These are phyloP conservation scores for Ophonus ardosiacus DNA, from an alignment of 2,888 invertebrate species.

Conservation along the genomic window DNA sequence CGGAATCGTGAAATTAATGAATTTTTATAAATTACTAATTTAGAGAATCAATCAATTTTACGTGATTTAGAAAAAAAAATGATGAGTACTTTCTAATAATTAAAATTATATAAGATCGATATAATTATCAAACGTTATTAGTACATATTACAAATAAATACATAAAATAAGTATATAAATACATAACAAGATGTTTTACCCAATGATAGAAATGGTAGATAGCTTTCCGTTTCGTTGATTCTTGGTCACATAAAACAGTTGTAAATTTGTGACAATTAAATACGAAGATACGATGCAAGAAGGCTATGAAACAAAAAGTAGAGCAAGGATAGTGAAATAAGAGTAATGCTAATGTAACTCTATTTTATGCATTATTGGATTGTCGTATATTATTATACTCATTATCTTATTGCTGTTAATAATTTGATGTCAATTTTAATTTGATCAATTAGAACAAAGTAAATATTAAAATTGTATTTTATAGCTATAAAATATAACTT, in stretches of 20 bases:
- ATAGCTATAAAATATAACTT: background rate
- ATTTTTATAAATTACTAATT: background rate
- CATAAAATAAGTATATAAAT: background rate
- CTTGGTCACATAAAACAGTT: no score
- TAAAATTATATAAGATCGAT: conserved; percentile 7
- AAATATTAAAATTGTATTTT: background rate
- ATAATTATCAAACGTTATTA: background rate
- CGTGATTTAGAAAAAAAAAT: background rate
- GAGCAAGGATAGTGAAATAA: conserved; percentile 49
- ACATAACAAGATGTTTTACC: background rate
- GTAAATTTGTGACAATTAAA: conserved; percentile 20
- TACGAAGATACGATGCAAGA: conserved; percentile 16
- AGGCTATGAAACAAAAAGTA: conserved; percentile 35
- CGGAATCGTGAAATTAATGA: background rate
- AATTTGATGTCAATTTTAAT: background rate
- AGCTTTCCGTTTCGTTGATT: no score
- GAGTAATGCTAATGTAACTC: conserved; percentile 44
- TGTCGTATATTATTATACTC: conserved; percentile 24
- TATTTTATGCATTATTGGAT: conserved; percentile 6
- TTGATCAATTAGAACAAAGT: conserved; percentile 5
- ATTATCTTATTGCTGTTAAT: background rate
- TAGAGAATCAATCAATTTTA: background rate
- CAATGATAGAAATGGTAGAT: no score
- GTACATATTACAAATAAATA: no score
- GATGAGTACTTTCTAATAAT: conserved; percentile 31